A percentile compares a stretch with the other conserved stretches of the same genome.
phyloP scores from a whole-genome alignment of 2,113 vertebrate species.

The Balaeniceps rex region DNA sequence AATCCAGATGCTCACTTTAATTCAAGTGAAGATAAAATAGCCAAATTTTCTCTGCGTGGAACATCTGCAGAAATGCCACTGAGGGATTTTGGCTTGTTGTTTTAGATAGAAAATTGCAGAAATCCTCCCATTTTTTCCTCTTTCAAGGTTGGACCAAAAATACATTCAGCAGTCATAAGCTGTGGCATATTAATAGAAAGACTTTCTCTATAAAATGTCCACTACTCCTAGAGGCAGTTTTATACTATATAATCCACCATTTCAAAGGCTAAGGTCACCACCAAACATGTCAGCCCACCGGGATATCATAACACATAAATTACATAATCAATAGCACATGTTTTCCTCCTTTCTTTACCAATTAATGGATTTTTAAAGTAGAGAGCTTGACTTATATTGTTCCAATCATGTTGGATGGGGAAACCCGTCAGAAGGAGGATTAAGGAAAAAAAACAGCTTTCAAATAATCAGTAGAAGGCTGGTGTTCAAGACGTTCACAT shows the following conservation, averaged over 20 bases:
- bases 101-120: constrained; percentile 1
- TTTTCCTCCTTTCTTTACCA: constrained; percentile 1
- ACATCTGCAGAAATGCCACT: not conserved
- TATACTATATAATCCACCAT: not conserved
- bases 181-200: not conserved
- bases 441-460: not conserved
- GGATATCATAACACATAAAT: not conserved
- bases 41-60: not conserved
- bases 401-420: not conserved
- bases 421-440: not conserved
- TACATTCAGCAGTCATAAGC: not conserved
- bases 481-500: not conserved
- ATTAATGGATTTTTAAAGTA: not conserved
- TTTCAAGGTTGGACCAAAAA: not conserved
- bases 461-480: not conserved
- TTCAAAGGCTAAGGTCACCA: constrained; percentile 8
- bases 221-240: not conserved
- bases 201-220: not conserved
- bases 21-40: not conserved
- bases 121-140: not conserved
- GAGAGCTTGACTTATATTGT: not conserved
- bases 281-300: not conserved
- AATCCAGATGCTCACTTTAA: not conserved
- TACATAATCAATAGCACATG: not conserved
- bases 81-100: not conserved